These are phyloP conservation scores for Drosophila eugracilis DNA, from an alignment of 1,140 invertebrate species.

Conservation along the genomic window DNA sequence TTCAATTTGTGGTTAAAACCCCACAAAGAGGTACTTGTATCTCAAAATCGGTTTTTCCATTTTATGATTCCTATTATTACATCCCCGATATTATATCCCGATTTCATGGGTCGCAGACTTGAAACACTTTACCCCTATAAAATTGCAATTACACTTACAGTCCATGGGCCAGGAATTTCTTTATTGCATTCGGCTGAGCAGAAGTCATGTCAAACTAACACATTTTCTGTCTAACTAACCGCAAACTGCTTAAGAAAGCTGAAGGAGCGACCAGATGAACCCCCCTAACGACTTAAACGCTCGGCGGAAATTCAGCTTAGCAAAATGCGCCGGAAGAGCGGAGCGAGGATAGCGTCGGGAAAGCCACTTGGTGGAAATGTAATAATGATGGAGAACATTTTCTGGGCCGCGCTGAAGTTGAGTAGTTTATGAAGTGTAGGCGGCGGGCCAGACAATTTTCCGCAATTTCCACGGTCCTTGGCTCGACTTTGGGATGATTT, in stretches of 20 bases:
- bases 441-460: constrained; percentile 54
- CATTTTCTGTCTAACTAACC: constrained; percentile 72
- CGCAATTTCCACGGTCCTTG: constrained; percentile 51
- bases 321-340: not conserved
- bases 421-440: constrained; percentile 69
- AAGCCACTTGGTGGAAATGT: constrained; percentile 69
- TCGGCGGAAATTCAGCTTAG: constrained; percentile 33
- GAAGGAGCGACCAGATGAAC: constrained; percentile 7
- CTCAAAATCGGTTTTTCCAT: not conserved
- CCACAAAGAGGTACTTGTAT: no score
- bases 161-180: constrained; percentile 44
- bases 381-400: constrained; percentile 67
- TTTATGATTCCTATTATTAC: not conserved
- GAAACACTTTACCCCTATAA: constrained; percentile 20
- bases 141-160: constrained; percentile 47
- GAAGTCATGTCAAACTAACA: constrained; percentile 59
- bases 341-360: not conserved
- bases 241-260: constrained; percentile 65
- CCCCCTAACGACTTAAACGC: constrained; percentile 37
- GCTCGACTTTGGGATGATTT: constrained; percentile 56
- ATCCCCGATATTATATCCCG: not conserved
- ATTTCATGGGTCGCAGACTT: constrained; percentile 12
- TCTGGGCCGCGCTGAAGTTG: constrained; percentile 41
- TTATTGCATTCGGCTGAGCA: constrained; percentile 42
- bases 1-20: no score